Evolutionary conservation across 2,888 invertebrate genomes (phyloP).

Genomic region (Lepidonotus clava): DNA sequence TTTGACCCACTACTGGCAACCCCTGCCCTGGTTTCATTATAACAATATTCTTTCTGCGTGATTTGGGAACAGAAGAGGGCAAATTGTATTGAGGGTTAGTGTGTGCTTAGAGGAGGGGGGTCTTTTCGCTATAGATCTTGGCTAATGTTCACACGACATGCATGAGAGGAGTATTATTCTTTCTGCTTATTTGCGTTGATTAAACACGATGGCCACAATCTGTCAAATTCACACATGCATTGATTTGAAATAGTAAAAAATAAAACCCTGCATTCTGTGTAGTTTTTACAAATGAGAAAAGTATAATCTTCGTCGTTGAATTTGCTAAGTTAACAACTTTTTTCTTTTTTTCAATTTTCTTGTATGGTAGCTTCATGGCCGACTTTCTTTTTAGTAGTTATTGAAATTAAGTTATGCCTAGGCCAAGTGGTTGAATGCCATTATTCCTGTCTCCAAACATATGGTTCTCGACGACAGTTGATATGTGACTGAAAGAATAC

Average conservation of each 20-base stretch:
- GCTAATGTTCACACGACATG: not conserved
- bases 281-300: too few species aligned
- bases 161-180: not conserved
- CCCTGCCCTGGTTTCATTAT: not conserved
- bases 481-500: not conserved
- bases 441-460: not conserved
- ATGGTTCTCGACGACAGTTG: not conserved
- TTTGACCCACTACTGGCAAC: not conserved
- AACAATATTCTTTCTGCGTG: slow-evolving; percentile 22
- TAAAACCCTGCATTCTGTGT: too few species aligned
- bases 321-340: too few species aligned
- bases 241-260: too few species aligned
- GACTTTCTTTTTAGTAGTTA: too few species aligned
- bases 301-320: too few species aligned
- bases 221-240: too few species aligned
- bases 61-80: not conserved
- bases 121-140: not conserved
- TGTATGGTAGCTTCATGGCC: too few species aligned
- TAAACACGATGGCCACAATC: not conserved
- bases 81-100: not conserved
- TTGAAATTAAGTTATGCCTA: too few species aligned
- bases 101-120: not conserved
- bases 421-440: not conserved
- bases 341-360: too few species aligned
- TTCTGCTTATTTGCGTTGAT: not conserved